These are phyloP conservation scores for Girardinus metallicus DNA, from an alignment of 2,797 vertebrate species.

Conservation along the genomic window DNA sequence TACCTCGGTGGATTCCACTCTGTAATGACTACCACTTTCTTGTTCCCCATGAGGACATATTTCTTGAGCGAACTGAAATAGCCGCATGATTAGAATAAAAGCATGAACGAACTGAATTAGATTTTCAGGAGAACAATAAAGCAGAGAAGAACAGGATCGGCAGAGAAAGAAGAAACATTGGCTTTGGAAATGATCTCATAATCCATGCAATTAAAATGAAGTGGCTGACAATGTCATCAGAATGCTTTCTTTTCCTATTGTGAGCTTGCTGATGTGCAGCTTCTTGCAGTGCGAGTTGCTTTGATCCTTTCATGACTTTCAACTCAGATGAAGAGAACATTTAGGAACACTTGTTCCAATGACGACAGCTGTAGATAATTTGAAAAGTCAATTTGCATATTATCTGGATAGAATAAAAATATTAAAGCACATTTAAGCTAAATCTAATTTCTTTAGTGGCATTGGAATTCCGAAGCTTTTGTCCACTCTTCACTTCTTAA, in stretches of 20 bases:
- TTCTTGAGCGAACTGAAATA: constrained; percentile 35
- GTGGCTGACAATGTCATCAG: constrained; percentile 61
- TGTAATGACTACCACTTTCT: constrained; percentile 40
- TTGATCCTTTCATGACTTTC: constrained; percentile 58
- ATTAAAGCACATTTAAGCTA: constrained; percentile 17
- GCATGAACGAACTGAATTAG: constrained; percentile 57
- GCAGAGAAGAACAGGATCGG: constrained; percentile 50
- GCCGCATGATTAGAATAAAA: constrained; percentile 48
- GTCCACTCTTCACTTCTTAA: constrained; percentile 44
- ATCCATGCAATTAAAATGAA: constrained; percentile 74
- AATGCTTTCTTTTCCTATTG: constrained; percentile 39
- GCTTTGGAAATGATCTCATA: constrained; percentile 69
- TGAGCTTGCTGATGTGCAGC: constrained; percentile 23
- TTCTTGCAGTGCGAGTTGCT: constrained; percentile 34
- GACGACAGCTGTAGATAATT: constrained; percentile 30
- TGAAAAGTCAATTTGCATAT: constrained; percentile 46
- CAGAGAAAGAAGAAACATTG: constrained; percentile 73
- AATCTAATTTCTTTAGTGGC: constrained; percentile 14
- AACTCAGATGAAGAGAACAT: constrained; percentile 39
- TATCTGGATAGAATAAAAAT: constrained; percentile 14
- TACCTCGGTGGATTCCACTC: constrained; percentile 27
- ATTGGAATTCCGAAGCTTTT: constrained; percentile 23
- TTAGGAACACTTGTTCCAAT: constrained; percentile 35
- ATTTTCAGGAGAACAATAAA: constrained; percentile 66
- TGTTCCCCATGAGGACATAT: constrained; percentile 46